phyloP scores from a whole-genome alignment of 2,888 invertebrate genomes.

The Yponomeuta evonymella region DNA sequence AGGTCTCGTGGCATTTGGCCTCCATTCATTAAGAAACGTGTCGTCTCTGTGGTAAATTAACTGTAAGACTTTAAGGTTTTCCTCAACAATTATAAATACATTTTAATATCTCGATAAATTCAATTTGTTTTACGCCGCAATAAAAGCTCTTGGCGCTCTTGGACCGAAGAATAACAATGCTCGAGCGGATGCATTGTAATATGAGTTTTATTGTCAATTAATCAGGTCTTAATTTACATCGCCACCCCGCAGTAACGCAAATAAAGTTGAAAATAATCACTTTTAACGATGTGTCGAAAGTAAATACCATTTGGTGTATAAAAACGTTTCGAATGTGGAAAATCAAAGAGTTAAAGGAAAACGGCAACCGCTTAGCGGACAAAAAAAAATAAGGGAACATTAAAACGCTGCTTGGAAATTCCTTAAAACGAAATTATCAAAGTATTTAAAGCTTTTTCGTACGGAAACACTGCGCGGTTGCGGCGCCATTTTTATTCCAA shows the following conservation, averaged over 20 bases:
- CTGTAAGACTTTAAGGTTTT: not conserved
- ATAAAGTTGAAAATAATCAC: constrained; percentile 34
- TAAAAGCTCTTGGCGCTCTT: constrained; percentile 37
- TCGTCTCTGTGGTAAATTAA: constrained; percentile 1
- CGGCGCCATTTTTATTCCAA: constrained; percentile 19
- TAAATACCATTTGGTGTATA: constrained; percentile 28
- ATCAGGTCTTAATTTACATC: constrained; percentile 48
- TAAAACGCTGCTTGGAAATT: constrained; percentile 49
- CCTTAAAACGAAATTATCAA: constrained; percentile 26
- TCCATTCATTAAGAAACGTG: not conserved
- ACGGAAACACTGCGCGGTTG: not conserved
- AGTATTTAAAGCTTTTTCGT: not conserved
- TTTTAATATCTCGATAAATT: constrained; percentile 58
- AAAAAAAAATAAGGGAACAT: constrained; percentile 62
- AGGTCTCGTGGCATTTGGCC: not conserved
- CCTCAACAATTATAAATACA: constrained; percentile 30
- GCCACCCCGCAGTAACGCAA: constrained; percentile 41
- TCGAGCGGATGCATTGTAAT: constrained; percentile 38
- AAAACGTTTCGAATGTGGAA: constrained; percentile 14
- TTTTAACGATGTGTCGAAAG: constrained; percentile 22
- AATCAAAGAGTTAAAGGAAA: constrained; percentile 7
- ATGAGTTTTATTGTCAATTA: constrained; percentile 54
- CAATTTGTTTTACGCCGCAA: constrained; percentile 54
- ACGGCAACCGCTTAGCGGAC: constrained; percentile 44
- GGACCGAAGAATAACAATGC: constrained; percentile 44